These are phyloP conservation scores for Lasiurus cinereus DNA, from an alignment of 2,113 vertebrate genomes.

Conservation along the genomic window DNA sequence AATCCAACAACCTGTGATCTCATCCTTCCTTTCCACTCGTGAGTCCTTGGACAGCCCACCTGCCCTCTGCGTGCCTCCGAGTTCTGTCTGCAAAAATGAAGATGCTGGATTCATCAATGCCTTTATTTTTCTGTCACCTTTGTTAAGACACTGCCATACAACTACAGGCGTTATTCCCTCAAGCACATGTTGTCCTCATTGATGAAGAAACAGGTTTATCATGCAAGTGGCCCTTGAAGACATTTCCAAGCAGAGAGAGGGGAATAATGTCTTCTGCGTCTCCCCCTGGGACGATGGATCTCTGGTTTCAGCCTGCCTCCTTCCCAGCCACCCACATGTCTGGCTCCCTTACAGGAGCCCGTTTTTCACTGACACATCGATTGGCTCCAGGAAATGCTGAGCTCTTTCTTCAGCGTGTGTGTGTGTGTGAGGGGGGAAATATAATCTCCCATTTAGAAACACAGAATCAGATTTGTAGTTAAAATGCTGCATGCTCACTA, in stretches of 20 bases:
- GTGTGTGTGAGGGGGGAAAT: background rate
- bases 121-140: background rate
- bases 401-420: background rate
- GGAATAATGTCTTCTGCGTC: background rate
- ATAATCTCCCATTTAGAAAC: conserved; percentile 31
- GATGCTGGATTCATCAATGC: background rate
- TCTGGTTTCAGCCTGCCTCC: background rate
- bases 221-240: background rate
- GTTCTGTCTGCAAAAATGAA: background rate
- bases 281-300: background rate
- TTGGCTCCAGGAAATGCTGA: background rate
- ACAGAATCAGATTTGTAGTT: background rate
- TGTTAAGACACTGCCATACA: background rate
- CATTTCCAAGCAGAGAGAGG: background rate
- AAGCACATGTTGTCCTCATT: background rate
- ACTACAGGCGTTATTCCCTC: background rate
- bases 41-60: background rate
- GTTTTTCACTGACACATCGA: background rate
- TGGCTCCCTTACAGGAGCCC: background rate
- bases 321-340: background rate
- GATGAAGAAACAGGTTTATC: background rate
- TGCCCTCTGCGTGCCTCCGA: background rate
- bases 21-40: background rate
- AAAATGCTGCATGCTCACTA: background rate
- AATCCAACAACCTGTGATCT: background rate